These are phyloP conservation scores for Odocoileus hemionus DNA, from an alignment of 2,113 vertebrate species.

Conservation along the genomic window DNA sequence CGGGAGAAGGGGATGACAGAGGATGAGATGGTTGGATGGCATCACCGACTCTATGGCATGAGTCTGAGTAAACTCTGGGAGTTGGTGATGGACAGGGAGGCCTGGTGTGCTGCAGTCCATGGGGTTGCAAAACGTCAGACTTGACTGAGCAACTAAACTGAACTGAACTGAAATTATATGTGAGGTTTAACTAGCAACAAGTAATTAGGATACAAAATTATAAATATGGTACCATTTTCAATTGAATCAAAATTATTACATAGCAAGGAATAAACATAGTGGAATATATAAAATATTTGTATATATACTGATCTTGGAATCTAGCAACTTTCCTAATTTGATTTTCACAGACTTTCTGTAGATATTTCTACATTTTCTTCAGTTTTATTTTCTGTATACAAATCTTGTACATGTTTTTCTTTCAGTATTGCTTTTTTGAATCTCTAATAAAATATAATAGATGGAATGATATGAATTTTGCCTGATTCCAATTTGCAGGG, in stretches of 20 bases:
- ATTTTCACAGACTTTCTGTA: neutral
- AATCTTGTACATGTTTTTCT: neutral
- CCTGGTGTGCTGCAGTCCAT: neutral
- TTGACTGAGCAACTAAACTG: neutral
- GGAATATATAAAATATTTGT: neutral
- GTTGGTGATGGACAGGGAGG: neutral
- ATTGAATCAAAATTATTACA: neutral
- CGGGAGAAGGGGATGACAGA: neutral
- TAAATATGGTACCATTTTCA: neutral
- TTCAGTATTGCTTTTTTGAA: neutral
- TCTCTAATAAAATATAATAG: neutral
- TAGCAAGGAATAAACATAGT: neutral
- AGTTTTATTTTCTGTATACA: neutral
- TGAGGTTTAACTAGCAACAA: neutral
- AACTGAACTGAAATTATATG: neutral
- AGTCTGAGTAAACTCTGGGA: neutral
- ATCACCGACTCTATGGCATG: neutral
- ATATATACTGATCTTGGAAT: neutral
- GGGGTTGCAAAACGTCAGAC: neutral
- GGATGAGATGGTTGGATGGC: neutral
- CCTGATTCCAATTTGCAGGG: neutral
- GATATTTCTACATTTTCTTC: neutral
- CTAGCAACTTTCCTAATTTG: neutral
- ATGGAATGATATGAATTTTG: neutral
- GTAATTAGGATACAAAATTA: neutral